Conservation (phyloP, 1,140 invertebrate species). For the Nasonia vitripennis region DNA sequence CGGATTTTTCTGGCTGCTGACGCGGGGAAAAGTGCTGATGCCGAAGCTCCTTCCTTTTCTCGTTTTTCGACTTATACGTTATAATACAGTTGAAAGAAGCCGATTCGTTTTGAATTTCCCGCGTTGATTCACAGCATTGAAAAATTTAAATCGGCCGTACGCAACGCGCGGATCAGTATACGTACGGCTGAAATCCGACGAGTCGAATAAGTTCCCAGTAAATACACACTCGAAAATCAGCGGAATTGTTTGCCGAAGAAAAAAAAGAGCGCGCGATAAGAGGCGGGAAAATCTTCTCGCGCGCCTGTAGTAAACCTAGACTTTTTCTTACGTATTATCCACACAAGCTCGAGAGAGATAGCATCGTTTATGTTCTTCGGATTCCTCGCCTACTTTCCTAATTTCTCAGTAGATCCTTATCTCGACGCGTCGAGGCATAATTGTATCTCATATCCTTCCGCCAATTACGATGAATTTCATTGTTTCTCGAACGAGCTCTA, state of each 20-base stretch:
- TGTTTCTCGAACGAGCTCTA: constrained; percentile 2
- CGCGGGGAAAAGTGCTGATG: constrained; percentile 38
- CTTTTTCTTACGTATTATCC: not conserved
- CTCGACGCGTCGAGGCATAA: not conserved
- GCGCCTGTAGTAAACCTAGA: not conserved
- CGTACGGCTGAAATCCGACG: too few species aligned
- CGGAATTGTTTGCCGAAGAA: constrained; percentile 13
- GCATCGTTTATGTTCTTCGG: constrained; percentile 21
- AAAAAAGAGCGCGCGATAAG: not conserved
- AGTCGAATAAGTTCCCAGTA: constrained; percentile 8
- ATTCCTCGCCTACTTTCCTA: constrained; percentile 36
- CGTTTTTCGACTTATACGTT: too few species aligned
- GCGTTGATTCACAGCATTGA: too few species aligned
- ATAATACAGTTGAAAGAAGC: too few species aligned
- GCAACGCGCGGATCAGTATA: too few species aligned
- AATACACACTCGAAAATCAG: not conserved
- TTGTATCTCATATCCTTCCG: not conserved
- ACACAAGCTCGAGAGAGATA: not conserved
- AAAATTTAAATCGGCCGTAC: not conserved
- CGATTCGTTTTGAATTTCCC: too few species aligned
- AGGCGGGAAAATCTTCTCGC: not conserved
- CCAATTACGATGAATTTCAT: constrained; percentile 38
- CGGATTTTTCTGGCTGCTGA: constrained; percentile 30
- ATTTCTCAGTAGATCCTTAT: constrained; percentile 36
- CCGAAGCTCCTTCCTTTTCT: too few species aligned